Evolutionary conservation across 2,113 vertebrate species (phyloP).

Genomic region (Ammospiza caudacuta): DNA sequence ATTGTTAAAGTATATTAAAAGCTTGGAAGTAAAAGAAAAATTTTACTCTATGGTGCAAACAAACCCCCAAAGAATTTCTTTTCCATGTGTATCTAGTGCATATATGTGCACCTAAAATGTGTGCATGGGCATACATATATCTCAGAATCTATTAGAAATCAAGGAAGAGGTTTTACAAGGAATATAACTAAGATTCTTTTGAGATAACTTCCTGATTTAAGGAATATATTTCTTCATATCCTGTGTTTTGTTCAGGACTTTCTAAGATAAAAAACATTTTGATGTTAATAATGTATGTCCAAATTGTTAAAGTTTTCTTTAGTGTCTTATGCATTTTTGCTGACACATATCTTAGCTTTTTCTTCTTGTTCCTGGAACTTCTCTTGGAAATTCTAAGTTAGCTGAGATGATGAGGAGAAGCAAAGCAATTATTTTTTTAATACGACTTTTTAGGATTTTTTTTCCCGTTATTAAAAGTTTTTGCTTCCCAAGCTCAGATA

Average conservation of each 20-base stretch:
- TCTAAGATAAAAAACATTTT: background rate
- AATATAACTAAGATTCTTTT: background rate
- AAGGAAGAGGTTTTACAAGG: background rate
- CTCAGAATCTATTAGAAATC: background rate
- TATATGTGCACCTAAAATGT: background rate
- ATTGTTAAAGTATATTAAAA: background rate
- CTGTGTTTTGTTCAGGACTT: background rate
- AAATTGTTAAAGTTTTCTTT: background rate
- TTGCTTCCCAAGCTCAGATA: background rate
- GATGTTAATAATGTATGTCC: background rate
- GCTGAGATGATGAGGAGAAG: background rate
- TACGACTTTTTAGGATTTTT: background rate
- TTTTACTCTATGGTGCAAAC: background rate
- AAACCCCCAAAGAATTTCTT: background rate
- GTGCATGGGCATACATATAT: background rate
- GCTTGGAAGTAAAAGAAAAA: background rate
- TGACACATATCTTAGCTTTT: background rate
- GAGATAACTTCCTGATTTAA: background rate
- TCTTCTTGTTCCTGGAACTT: background rate
- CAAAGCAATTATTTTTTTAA: background rate
- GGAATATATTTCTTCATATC: background rate
- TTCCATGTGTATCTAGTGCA: background rate
- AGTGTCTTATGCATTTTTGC: background rate
- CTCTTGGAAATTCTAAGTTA: background rate
- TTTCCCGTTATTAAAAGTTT: background rate